phyloP scores from a whole-genome alignment of 2,888 invertebrate genomes.

The Orthosia cruda region DNA sequence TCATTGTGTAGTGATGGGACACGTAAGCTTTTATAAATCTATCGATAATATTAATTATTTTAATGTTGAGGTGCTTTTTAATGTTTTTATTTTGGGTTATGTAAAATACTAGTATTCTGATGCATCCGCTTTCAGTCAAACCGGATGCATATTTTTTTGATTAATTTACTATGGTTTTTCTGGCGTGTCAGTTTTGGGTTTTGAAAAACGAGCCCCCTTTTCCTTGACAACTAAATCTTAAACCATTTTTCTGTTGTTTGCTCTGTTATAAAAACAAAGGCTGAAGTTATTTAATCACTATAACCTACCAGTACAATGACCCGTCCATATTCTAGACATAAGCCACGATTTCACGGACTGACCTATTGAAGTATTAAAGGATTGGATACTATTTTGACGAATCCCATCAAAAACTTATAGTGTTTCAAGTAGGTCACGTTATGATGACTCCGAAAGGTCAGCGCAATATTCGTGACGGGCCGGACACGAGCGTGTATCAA shows the following conservation, averaged over 20 bases:
- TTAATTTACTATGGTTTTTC: too few species aligned
- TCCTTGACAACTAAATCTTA: too few species aligned
- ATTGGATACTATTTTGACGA: constrained; percentile 2
- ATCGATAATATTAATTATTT: constrained; percentile 41
- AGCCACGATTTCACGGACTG: background rate
- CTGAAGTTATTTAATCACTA: background rate
- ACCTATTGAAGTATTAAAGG: constrained; percentile 6
- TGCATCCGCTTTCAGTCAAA: too few species aligned
- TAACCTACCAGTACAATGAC: background rate
- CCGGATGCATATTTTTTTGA: too few species aligned
- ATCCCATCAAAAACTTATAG: constrained; percentile 30
- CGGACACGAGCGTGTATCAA: constrained; percentile 24
- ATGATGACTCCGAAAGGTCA: constrained; percentile 51
- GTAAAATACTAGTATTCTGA: too few species aligned
- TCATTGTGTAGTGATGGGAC: constrained; percentile 75
- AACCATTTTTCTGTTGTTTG: too few species aligned
- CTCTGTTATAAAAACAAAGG: too few species aligned
- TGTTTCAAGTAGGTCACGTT: constrained; percentile 38
- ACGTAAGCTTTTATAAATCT: constrained; percentile 45
- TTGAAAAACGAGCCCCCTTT: too few species aligned
- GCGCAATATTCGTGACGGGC: constrained; percentile 51
- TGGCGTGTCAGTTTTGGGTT: too few species aligned
- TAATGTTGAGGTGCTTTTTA: background rate
- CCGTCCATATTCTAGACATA: background rate
- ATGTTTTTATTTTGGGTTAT: too few species aligned